Percentiles rank a stretch among this genome's conserved stretches.
phyloP scores from a whole-genome alignment of 2,113 vertebrate genomes.

The Collichthys lucidus region DNA sequence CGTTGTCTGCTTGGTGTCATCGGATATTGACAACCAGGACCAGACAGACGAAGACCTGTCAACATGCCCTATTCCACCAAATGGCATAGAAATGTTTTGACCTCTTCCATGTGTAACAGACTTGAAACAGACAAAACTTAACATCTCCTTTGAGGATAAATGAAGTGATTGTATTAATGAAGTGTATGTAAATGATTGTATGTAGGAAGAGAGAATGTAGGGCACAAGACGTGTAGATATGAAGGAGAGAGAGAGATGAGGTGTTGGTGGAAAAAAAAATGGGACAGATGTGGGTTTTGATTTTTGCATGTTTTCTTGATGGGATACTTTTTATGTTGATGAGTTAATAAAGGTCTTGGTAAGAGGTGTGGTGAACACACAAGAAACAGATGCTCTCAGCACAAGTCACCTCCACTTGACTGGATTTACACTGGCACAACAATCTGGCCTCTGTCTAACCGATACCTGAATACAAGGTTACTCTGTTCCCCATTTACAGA shows the following conservation, averaged over 20 bases:
- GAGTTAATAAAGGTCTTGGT: constrained; percentile 37
- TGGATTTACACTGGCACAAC: constrained; percentile 66
- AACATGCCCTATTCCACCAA: constrained; percentile 34
- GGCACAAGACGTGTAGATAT: constrained; percentile 55
- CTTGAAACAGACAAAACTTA: constrained; percentile 24
- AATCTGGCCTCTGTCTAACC: constrained; percentile 15
- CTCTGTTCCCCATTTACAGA: constrained; percentile 15
- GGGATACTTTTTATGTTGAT: constrained; percentile 50
- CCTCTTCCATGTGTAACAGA: constrained; percentile 11
- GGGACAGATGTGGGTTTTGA: constrained; percentile 45
- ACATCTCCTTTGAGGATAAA: constrained; percentile 26
- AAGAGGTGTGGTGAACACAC: constrained; percentile 44
- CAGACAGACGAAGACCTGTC: constrained; percentile 7
- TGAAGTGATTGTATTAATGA: constrained; percentile 59
- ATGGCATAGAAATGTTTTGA: constrained; percentile 24
- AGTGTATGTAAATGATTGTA: constrained; percentile 72
- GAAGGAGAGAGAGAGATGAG: constrained; percentile 27
- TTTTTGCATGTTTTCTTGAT: constrained; percentile 76
- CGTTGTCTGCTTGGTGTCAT: constrained; percentile 11
- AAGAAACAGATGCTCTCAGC: constrained; percentile 49
- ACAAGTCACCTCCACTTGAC: constrained; percentile 57
- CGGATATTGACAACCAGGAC: constrained; percentile 17
- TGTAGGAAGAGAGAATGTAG: constrained; percentile 46
- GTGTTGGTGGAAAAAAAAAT: constrained; percentile 16
- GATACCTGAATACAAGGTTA: constrained; percentile 14